Conservation (phyloP, 2,797 vertebrate species). For the Petrocephalus sullivani region DNA sequence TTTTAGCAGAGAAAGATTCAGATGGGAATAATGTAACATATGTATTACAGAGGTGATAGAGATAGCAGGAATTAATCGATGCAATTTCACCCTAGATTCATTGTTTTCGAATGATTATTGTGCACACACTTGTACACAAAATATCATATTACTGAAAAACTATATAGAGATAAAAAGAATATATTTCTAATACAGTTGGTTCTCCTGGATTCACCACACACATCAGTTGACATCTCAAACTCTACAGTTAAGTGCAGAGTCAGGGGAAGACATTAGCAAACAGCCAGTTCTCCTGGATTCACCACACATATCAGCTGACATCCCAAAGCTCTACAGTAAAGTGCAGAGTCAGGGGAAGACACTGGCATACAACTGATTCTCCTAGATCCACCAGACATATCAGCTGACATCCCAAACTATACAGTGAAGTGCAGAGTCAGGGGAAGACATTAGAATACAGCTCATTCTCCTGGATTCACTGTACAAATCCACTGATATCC, state of each 20-base stretch:
- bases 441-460: constrained; percentile 59
- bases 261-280: constrained; percentile 59
- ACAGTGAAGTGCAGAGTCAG: constrained; percentile 44
- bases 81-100: background rate
- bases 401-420: too few relatives aligned
- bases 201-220: too few relatives aligned
- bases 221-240: too few relatives aligned
- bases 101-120: background rate
- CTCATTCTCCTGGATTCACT: constrained; percentile 44
- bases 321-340: too few relatives aligned
- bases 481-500: too few relatives aligned
- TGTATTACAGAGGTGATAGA: background rate
- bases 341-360: too few relatives aligned
- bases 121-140: background rate
- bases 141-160: background rate
- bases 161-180: background rate
- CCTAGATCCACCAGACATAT: too few relatives aligned
- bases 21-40: background rate
- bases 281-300: constrained; percentile 50
- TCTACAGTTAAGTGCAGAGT: constrained; percentile 35
- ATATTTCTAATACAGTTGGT: background rate
- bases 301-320: too few relatives aligned
- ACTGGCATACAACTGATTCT: background rate
- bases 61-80: background rate
- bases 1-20: background rate